Evolutionary conservation across 1,140 invertebrate genomes (phyloP), one percentile per base, ranked within the genome.

Genomic region (Trachelipus rathkii): DNA sequence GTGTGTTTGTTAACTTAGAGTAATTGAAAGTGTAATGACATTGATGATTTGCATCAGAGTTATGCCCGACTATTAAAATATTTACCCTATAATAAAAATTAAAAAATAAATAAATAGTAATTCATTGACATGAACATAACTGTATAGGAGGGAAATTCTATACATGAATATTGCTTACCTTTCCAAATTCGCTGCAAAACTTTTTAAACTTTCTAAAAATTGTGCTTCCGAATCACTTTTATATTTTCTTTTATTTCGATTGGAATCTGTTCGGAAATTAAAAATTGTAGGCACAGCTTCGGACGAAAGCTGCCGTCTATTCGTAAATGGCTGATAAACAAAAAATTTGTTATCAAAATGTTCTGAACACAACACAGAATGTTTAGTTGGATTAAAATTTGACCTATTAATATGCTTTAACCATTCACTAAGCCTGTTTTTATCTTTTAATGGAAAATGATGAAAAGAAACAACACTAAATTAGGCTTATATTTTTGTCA

Each of bases 301-400:
- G 11, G 50, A 60, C 50, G 50, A 60, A 60, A 60, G 50, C 50
- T 60, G 50, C 19, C 50, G 50, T 60, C 50, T 60, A 19, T 60
- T 60, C 19, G 50, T 60, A 60, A 60, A 60, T 60, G 50, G 50
- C 50, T 60, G 50, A 60, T 60, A 60, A 60, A 60, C 50, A 60
- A 60, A 60, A 8, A 15, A 60, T 60, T 60, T 60, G 33, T 60
- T 60, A 15, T 60, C 50, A 60, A 60, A 60, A 60, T 60, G 50
- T 60, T 60, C 50, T 19, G 50, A 60, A 60, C 50, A 60, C 11
- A 60, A 19, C 8, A 60, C 50, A 15, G 50, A 60, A 60, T 60
- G 50, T 60, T 60, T 60, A 60, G 50, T 60, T 60, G 50, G 50
- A 8, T 60, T 60, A 60, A 60, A 60, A 60, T 60, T 60, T 60